Evolutionary conservation across 2,113 vertebrate species (phyloP).

Genomic region (Apeltes quadracus): DNA sequence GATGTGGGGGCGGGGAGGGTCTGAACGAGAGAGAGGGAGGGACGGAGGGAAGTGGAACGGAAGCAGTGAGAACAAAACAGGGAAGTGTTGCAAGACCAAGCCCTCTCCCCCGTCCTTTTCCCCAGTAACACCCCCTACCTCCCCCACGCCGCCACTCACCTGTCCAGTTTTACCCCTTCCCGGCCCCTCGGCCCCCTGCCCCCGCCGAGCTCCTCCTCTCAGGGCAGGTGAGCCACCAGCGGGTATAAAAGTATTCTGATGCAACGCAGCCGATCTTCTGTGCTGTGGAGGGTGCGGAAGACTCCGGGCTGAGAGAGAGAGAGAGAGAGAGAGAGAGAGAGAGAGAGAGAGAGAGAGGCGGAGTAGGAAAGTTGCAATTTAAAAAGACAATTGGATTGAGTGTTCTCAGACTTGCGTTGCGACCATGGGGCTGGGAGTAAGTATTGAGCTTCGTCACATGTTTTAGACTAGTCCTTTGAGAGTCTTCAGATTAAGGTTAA

Average conservation of each 20-base stretch:
- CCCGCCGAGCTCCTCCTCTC: constrained; percentile 47
- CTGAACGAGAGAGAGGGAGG: background rate
- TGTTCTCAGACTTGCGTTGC: constrained; percentile 56
- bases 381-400: constrained; percentile 72
- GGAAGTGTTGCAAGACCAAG: constrained; percentile 47
- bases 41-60: constrained; percentile 9
- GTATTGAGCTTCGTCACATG: constrained; percentile 63
- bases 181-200: background rate
- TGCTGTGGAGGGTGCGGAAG: constrained; percentile 61
- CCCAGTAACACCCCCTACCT: background rate
- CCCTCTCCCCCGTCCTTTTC: constrained; percentile 23
- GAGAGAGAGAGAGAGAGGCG: constrained; percentile 64
- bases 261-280: constrained; percentile 56
- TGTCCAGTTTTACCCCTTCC: constrained; percentile 37
- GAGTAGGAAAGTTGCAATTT: constrained; percentile 71
- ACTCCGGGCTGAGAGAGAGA: constrained; percentile 33
- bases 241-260: constrained; percentile 74
- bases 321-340: constrained; percentile 42
- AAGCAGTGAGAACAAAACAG: constrained; percentile 39
- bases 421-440: constrained; percentile 83
- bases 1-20: background rate
- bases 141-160: constrained; percentile 36
- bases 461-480: constrained; percentile 26
- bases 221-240: constrained; percentile 59
- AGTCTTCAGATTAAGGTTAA: constrained; percentile 16